Percentiles rank a stretch among this genome's conserved stretches.
These are phyloP conservation scores for Drosophila bocqueti DNA, from an alignment of 1,140 invertebrate species.

Conservation along the genomic window DNA sequence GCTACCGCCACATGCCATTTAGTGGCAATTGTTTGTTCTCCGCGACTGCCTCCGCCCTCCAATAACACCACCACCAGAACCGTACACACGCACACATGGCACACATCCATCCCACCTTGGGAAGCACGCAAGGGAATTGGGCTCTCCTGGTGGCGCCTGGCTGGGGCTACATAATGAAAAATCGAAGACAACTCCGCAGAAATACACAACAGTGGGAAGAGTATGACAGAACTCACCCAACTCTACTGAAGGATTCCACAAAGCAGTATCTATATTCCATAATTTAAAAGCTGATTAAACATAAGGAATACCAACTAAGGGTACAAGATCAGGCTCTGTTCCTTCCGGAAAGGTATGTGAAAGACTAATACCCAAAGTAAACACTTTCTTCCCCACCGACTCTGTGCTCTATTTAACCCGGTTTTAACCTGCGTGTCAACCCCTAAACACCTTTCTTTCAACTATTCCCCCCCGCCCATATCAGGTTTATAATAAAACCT, in stretches of 20 bases:
- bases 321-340: no score
- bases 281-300: background rate
- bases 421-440: conserved; percentile 5
- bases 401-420: background rate
- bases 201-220: conserved; percentile 5
- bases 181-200: conserved; percentile 16
- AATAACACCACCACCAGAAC: conserved; percentile 6
- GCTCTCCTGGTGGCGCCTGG: conserved; percentile 23
- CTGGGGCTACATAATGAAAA: conserved; percentile 39
- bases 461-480: background rate
- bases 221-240: background rate
- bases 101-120: conserved; percentile 13
- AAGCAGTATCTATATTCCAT: background rate
- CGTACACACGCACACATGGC: conserved; percentile 25
- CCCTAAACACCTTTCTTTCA: background rate
- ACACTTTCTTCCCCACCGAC: background rate
- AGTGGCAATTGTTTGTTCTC: conserved; percentile 51
- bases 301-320: background rate
- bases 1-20: conserved; percentile 46
- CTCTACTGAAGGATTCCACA: background rate
- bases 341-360: background rate
- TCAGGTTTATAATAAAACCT: conserved; percentile 19
- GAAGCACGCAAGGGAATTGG: conserved; percentile 16
- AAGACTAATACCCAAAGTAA: background rate
- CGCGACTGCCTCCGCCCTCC: conserved; percentile 6